Conservation (phyloP, 92 coral and sea anemone species). For the Hydrozoanthus gracilis region DNA sequence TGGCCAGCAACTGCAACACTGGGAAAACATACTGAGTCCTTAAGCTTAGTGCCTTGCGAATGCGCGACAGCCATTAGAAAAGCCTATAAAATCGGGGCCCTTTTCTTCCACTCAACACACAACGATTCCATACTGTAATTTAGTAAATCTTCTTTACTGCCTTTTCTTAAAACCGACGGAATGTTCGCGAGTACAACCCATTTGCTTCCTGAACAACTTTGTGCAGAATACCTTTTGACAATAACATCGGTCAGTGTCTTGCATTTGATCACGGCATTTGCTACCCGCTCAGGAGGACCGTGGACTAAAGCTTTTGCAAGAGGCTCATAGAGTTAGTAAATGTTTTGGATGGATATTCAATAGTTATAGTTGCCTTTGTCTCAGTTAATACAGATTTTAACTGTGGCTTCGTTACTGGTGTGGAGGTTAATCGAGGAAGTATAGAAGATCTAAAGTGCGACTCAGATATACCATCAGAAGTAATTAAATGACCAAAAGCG, state of each 20-base stretch:
- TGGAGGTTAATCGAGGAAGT: too few relatives aligned
- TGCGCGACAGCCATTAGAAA: conserved; percentile 54
- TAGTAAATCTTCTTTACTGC: conserved; percentile 45
- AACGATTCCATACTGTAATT: conserved; percentile 49
- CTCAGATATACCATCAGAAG: too few relatives aligned
- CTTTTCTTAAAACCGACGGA: conserved; percentile 56
- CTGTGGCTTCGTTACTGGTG: too few relatives aligned
- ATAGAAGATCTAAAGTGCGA: too few relatives aligned
- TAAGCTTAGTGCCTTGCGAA: not conserved
- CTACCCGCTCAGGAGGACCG: too few relatives aligned
- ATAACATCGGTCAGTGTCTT: conserved; percentile 27
- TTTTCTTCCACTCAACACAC: conserved; percentile 69
- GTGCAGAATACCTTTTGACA: conserved; percentile 41
- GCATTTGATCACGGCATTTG: not conserved
- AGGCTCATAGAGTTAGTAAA: too few relatives aligned
- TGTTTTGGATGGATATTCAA: too few relatives aligned
- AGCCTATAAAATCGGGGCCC: conserved; percentile 74
- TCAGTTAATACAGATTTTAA: too few relatives aligned
- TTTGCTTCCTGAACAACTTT: conserved; percentile 49
- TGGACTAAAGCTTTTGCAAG: too few relatives aligned
- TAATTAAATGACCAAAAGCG: too few relatives aligned
- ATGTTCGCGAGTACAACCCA: conserved; percentile 60
- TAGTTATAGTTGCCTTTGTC: too few relatives aligned
- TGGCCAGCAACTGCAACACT: conserved; percentile 74
- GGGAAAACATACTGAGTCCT: conserved; percentile 62